Percentiles rank a stretch among this genome's conserved stretches.
Conservation (phyloP, 1,140 invertebrate genomes). For the Drosophila micromelanica region DNA sequence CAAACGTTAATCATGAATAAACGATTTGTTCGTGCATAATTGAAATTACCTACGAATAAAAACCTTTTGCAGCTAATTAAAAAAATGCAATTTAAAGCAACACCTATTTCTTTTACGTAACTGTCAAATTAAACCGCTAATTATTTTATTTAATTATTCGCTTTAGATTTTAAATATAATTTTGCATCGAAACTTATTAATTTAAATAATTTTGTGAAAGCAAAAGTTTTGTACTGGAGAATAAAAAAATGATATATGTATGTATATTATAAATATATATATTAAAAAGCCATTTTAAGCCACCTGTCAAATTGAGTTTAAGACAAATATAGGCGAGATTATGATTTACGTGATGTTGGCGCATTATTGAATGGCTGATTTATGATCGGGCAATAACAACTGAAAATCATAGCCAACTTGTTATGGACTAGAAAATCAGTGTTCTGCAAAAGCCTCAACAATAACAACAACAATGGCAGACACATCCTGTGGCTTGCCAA, state of each 20-base stretch:
- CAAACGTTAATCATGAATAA: constrained; percentile 3
- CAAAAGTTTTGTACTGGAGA: too few relatives aligned
- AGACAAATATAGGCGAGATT: constrained; percentile 60
- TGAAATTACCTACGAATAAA: not conserved
- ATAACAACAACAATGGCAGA: constrained; percentile 3
- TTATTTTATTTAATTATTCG: too few relatives aligned
- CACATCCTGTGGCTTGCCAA: constrained; percentile 24
- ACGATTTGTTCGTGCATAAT: not conserved
- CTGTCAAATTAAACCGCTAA: too few relatives aligned
- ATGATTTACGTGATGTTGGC: constrained; percentile 60
- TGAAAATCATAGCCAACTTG: constrained; percentile 63
- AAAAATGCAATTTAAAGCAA: not conserved
- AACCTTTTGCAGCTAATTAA: not conserved
- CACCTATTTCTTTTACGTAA: too few relatives aligned
- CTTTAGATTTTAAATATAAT: too few relatives aligned
- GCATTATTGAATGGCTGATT: constrained; percentile 58
- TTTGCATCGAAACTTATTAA: too few relatives aligned
- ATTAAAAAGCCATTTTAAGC: too few relatives aligned
- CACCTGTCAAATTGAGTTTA: constrained; percentile 32
- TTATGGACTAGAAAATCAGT: constrained; percentile 57
- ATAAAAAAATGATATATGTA: too few relatives aligned
- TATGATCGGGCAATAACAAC: constrained; percentile 64
- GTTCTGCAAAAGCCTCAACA: constrained; percentile 4
- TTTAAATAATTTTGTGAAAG: too few relatives aligned
- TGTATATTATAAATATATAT: too few relatives aligned